A percentile compares a stretch with the other conserved stretches of the same genome.
Conservation (phyloP, 2,113 vertebrate species). For the Hippoglossus stenolepis region DNA sequence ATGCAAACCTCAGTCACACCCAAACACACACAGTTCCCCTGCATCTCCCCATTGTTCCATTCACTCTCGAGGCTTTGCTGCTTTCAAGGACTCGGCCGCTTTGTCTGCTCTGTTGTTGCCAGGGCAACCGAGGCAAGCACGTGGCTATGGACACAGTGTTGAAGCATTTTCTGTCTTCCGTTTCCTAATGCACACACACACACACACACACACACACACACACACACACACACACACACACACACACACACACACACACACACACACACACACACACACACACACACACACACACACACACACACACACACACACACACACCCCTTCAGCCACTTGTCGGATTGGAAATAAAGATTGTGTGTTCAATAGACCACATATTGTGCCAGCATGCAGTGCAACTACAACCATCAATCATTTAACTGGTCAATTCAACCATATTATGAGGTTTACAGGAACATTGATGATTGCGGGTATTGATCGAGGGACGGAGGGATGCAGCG, state of each 20-base stretch:
- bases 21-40: constrained; percentile 22
- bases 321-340: constrained; percentile 9
- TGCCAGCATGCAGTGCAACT: constrained; percentile 8
- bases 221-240: background rate
- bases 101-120: constrained; percentile 79
- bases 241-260: constrained; percentile 3
- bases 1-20: constrained; percentile 13
- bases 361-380: constrained; percentile 56
- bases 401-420: constrained; percentile 51
- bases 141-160: constrained; percentile 55
- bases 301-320: constrained; percentile 1
- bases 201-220: constrained; percentile 2
- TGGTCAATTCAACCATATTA: constrained; percentile 37
- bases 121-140: constrained; percentile 75
- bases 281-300: constrained; percentile 13
- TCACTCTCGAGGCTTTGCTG: constrained; percentile 62
- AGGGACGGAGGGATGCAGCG: background rate
- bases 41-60: constrained; percentile 50
- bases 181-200: constrained; percentile 40
- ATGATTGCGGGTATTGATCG: too few species aligned
- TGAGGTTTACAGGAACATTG: constrained; percentile 20
- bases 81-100: constrained; percentile 79
- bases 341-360: constrained; percentile 17
- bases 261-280: constrained; percentile 4
- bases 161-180: constrained; percentile 55